These are phyloP conservation scores for Thaumatotibia leucotreta DNA, from an alignment of 1,140 invertebrate species.

Conservation along the genomic window DNA sequence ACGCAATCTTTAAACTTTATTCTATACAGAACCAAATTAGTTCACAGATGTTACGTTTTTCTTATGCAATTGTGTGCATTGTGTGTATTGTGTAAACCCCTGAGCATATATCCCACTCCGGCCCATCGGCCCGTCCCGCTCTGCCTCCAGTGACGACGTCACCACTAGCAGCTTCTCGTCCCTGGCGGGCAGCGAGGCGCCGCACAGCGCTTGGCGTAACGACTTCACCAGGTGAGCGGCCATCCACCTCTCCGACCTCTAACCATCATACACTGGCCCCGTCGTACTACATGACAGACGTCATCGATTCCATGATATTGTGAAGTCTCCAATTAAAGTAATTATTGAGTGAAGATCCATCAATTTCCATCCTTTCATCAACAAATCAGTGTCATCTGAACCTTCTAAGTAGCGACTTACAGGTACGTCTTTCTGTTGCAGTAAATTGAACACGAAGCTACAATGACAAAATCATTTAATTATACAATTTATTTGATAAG, in stretches of 20 bases:
- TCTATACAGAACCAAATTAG: background rate
- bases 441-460: too few relatives aligned
- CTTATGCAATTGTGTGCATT: slow-evolving; percentile 60
- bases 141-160: slow-evolving; percentile 57
- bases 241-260: background rate
- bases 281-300: background rate
- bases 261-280: background rate
- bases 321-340: background rate
- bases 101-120: slow-evolving; percentile 52
- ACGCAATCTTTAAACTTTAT: background rate
- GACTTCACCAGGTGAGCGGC: slow-evolving; percentile 62
- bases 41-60: slow-evolving; percentile 21
- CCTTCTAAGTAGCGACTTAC: too few relatives aligned
- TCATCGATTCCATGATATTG: background rate
- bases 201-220: slow-evolving; percentile 59
- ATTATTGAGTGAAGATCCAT: background rate
- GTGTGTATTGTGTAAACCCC: slow-evolving; percentile 51
- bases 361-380: too few relatives aligned
- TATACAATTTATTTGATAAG: too few relatives aligned
- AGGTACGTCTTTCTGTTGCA: too few relatives aligned
- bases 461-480: too few relatives aligned
- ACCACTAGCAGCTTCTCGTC: slow-evolving; percentile 59
- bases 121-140: slow-evolving; percentile 38
- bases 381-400: too few relatives aligned
- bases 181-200: slow-evolving; percentile 46